These are phyloP conservation scores for Amblyopsis hoosieri DNA, from an alignment of 2,797 vertebrate species.

Conservation along the genomic window DNA sequence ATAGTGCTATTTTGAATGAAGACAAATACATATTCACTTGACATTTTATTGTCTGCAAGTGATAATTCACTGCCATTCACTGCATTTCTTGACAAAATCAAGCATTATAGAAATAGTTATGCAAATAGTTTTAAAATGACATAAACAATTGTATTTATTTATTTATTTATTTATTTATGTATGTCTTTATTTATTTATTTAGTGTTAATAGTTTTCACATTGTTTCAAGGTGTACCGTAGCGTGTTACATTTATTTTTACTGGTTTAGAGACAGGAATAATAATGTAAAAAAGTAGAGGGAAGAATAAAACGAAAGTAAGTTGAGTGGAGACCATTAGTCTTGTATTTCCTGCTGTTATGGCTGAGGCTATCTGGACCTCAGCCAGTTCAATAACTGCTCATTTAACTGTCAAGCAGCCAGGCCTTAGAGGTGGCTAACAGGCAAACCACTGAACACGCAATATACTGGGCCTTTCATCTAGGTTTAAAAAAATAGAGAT, in stretches of 20 bases:
- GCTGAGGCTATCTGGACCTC: constrained; percentile 41
- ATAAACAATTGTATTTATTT: no score
- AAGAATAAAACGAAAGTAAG: constrained; percentile 19
- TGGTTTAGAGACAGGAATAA: not conserved
- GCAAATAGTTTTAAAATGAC: not conserved
- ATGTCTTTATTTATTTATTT: not conserved
- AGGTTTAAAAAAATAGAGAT: no score
- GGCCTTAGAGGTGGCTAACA: no score
- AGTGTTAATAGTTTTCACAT: not conserved
- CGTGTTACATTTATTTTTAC: no score
- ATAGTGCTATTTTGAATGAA: not conserved
- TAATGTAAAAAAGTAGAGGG: constrained; percentile 22
- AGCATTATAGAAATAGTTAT: no score
- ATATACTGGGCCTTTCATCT: no score
- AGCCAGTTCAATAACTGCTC: constrained; percentile 41
- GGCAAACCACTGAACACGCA: no score
- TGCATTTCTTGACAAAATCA: constrained; percentile 6
- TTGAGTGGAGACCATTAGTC: constrained; percentile 59
- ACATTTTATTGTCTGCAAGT: not conserved
- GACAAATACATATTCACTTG: not conserved
- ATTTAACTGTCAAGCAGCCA: not conserved
- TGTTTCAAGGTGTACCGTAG: not conserved
- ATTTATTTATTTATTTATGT: not conserved
- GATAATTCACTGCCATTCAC: no score
- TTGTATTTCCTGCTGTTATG: constrained; percentile 63